Evolutionary conservation across 2,113 vertebrate genomes (phyloP), one percentile per base, ranked within the genome.

Genomic region (Aleadryas rufinucha): DNA sequence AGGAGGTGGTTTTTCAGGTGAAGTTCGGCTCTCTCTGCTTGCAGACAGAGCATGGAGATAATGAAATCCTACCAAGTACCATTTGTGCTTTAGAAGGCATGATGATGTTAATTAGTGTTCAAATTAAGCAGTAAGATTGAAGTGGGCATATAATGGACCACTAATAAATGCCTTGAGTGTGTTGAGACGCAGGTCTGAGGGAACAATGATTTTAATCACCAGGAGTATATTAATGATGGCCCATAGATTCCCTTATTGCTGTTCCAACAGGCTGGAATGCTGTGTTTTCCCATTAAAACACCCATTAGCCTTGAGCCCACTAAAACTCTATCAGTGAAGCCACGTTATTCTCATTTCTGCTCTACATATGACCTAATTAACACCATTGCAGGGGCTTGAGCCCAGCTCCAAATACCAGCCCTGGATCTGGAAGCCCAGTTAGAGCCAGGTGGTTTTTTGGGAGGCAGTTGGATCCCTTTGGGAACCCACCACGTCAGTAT

Each of bases 91-190:
- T 87, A 80, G 93, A 94, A 90, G 77, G 76, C 84, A 56, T 56
- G 76, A 86, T 96, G 90, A 83, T 90, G 83, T 93, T 96, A 96
- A 97, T 95, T 95, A 95, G 90, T n/a, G 92, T 80, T 93, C 95
- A 96, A 96, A 97, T 96, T 96, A 95, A 87, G 93, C 94, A 87
- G 60, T 65, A 95, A 94, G 95, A 95, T 59, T 92, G 85, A 95
- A 95, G 86, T 76, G 65, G 69, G 90, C 72, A 83, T 87, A 92
- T 95, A 97, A 97, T 84, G 81, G 85, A 50, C 35, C 35, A 2
- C 94, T 95, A 95, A 97, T 95, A 95, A 93, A 96, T 77, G 93
- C 72, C 87, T 86, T 60, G 84, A 96, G 81, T 82, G 39, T 39
- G 82, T 87, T 93, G 87, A 80, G 86, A 75, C 0, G 3, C 5